Conservation (phyloP, 2,888 invertebrate genomes). For the Himalopsyche tibetana region DNA sequence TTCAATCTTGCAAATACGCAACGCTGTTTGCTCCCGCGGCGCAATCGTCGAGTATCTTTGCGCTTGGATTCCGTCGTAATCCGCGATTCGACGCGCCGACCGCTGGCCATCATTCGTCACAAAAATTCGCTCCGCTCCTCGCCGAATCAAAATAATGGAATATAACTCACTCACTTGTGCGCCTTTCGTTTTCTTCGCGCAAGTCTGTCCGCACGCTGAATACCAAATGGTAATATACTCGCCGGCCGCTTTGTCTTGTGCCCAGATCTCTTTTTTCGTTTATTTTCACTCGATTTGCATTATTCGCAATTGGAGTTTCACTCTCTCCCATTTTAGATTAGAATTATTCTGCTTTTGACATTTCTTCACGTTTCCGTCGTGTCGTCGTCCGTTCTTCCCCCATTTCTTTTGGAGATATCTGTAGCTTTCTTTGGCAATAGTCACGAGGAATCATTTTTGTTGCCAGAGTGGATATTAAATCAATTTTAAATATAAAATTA, state of each 20-base stretch:
- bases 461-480: no score
- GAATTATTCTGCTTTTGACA: not conserved
- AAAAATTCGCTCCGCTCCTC: not conserved
- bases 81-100: not conserved
- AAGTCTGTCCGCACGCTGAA: not conserved
- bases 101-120: not conserved
- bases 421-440: not conserved
- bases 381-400: no score
- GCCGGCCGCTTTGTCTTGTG: not conserved
- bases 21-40: not conserved
- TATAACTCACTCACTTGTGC: not conserved
- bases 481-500: no score
- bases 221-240: not conserved
- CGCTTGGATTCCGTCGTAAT: not conserved
- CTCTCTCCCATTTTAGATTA: not conserved
- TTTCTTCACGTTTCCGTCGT: not conserved
- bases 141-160: not conserved
- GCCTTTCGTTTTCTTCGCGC: constrained; percentile 24
- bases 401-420: not conserved
- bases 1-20: not conserved
- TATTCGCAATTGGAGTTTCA: not conserved
- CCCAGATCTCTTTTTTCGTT: constrained; percentile 1
- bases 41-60: not conserved
- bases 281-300: constrained; percentile 31
- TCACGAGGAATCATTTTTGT: no score